Evolutionary conservation across 1,140 invertebrate genomes (phyloP), one percentile per base, ranked within the genome.

Genomic region (Ostrea denselamellosa): DNA sequence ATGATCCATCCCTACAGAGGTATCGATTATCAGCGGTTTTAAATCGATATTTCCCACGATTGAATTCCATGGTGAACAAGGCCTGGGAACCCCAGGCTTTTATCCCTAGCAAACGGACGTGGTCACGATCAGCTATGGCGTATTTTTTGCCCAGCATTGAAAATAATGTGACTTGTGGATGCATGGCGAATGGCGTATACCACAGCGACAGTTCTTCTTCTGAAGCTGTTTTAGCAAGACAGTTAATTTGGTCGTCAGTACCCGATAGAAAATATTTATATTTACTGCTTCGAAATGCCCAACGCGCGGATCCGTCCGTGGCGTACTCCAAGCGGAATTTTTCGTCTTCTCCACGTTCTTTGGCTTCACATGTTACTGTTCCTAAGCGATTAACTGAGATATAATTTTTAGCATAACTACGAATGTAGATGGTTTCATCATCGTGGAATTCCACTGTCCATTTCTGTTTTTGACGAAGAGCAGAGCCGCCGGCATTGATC

Each of bases 31-130:
- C 99, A 96, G 98, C 98, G 44, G 98, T 98, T 95, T 99, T 98
- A 91, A 99, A 96, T 34, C 98, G 98, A 95, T 99, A 99, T 93
- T 98, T 97, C 58, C 97, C 97, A 88, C 98, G 97, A 14, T 97
- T 96, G 95, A 98, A 95, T 95, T 99, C 98, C 71, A 99, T 96
- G 7, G 98, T 99, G 95, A 99, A 99, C 0, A 99, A 96, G 8
- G 98, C 98, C 94, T 99, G 98, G 93, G 98, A 97, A 82, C 98
- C 98, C 98, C 98, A 99, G 8, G 98, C 98, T 92, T 99, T 98
- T 93, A 99, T 98, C 58, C 98, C 98, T 94, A 99, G 98, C 81
- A 99, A 98, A 95, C 98, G 97, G 93, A 99, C 98, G 88, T 93
- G 90, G 95, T 98, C 98, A 92, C 98, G 96, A 25, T 97, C 98